Base-by-base conservation (phyloP, 2,888 invertebrate genomes). In the Incurvaria masculella region DNA sequence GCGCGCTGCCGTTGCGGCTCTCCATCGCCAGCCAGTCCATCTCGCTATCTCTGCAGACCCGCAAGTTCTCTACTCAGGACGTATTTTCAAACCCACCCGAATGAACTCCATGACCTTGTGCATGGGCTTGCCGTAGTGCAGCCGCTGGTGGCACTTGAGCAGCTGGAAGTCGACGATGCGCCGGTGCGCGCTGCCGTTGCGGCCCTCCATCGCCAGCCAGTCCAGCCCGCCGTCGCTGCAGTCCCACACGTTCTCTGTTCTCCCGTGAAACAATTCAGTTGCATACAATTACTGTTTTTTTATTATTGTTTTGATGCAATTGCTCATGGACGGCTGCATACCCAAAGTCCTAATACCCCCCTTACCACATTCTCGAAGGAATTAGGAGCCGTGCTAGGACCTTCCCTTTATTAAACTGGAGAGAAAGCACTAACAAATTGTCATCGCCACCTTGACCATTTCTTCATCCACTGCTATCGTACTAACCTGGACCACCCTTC, bases 161-260 rank as follows among this genome's bases (percentile, higher is more conserved):
- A 80, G 70, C 43, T 81, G 69, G 53, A 82, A 76, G 64, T 88
- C 88, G 16, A 66, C 67, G 16, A 86, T 76, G 44, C 78, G 72
- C 11, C 61, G 60, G 52, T 63, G 65, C 0, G 72, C 66, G 1
- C 79, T 69, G 1, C 81, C 74, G 49, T 69, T 76, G 50, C 73
- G 72, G 16, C 71, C 68, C 49, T 81, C 68, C 62, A 82, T 75
- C 26, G 84, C 72, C 46, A 85, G 68, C 88, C 88, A 88, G 51
- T 81, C 79, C 19, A 86, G 63, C 10, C 83, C 80, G 4, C 76
- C 71, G 42, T 83, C 80, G 56, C 79, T 85, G 59, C 81, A 91
- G 65, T 82, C 84, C 86, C 86, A 84, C 61, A 81, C 74, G 64
- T 88, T 85, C 61, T 81, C 91, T 91, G 56, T 18, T 48, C n/a